Base-by-base conservation (phyloP, 2,888 invertebrate genomes). In the Hyppa rectilinea region DNA sequence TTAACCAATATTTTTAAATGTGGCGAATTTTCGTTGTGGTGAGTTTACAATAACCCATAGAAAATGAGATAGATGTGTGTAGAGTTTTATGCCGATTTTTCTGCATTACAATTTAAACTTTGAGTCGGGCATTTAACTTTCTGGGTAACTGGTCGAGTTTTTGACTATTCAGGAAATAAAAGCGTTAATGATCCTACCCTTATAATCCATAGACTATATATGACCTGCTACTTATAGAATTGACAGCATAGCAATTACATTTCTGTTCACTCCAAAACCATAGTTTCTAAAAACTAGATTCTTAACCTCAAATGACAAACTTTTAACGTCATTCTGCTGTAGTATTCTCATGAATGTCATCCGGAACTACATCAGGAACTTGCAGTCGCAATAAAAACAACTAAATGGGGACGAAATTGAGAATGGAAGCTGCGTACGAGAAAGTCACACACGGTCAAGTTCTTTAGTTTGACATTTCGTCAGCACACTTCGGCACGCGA, bases 381-480 rank as follows among this genome's bases (percentile, higher is more conserved):
- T 31, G 47, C 12, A 63, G 56, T 49, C 31, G 40, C 23, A 63
- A 59, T 66, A 71, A 67, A 65, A 71, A 55, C 47, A 59, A 67
- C 31, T 52, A 71, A 84, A 85, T 78, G 76, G 61, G 85, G 81
- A 63, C 85, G 63, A 81, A 78, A 85, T 89, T 89, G 82, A 87
- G 85, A 91, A 92, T 92, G 89, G 91, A 89, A 89, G 89, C 90
- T 91, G 90, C 88, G 91, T 91, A 80, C 90, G 91, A 88, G 93
- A 93, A 92, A 93, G 90, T 84, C 73, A 78, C 75, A 78, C 74
- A 83, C 83, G 79, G 71, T 78, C 80, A 75, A 75, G 77, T 78
- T 85, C 85, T 87, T 89, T 89, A 88, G 86, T 87, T 89, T 87
- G 88, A 87, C 87, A 91, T 89, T 91, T 91, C 85, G 87, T 87